Percentiles rank a stretch among this genome's conserved stretches.
Evolutionary conservation across 2,797 vertebrate genomes (phyloP).

Genomic region (Silurus lanzhouensis): DNA sequence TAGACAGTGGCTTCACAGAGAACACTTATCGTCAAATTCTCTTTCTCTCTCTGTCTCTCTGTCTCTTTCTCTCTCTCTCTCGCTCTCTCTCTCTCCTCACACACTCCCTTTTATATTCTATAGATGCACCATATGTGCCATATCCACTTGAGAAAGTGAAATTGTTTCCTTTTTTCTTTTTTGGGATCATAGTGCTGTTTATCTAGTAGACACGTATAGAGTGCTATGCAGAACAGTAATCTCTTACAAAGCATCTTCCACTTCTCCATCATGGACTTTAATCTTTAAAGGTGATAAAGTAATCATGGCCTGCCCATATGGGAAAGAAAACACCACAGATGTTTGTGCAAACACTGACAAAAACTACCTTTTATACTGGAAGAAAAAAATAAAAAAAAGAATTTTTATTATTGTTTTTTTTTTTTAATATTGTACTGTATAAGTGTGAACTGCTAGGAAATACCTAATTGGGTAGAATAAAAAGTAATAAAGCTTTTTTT

Average conservation of each 20-base stretch:
- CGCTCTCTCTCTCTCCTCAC: slow-evolving; percentile 36
- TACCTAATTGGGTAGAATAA: neutral
- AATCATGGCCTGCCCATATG: neutral
- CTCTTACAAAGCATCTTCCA: neutral
- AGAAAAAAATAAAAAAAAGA: neutral
- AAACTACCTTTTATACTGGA: no score
- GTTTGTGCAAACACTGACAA: no score
- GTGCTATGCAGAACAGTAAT: neutral
- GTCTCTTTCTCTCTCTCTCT: slow-evolving; percentile 17
- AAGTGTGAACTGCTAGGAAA: neutral
- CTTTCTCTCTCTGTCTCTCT: slow-evolving; percentile 41
- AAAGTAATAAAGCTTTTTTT: neutral
- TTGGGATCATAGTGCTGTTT: slow-evolving; percentile 17
- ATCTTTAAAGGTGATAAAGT: neutral
- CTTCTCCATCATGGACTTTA: neutral
- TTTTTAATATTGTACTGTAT: neutral
- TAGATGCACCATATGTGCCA: slow-evolving; percentile 44
- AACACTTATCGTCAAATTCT: slow-evolving; percentile 55
- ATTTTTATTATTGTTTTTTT: no score
- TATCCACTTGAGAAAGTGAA: slow-evolving; percentile 17
- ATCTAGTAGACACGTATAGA: neutral
- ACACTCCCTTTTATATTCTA: slow-evolving; percentile 36
- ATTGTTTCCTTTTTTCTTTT: neutral
- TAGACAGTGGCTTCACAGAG: slow-evolving; percentile 56
- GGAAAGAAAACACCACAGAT: no score